Conservation (phyloP, 1,140 invertebrate species). For the Druon quercuslanigerum region DNA sequence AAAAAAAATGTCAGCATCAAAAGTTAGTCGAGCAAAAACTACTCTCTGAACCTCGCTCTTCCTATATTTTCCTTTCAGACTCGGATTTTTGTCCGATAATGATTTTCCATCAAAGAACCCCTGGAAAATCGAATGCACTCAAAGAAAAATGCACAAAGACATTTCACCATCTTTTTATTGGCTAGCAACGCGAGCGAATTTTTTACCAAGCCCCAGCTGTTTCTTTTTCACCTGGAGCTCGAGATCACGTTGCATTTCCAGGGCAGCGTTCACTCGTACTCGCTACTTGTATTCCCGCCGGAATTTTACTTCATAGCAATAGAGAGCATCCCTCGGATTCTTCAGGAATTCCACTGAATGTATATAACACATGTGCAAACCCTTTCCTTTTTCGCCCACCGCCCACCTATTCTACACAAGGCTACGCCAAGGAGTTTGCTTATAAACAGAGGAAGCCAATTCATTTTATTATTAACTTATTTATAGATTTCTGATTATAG, state of each 20-base stretch:
- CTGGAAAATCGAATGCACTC: constrained; percentile 3
- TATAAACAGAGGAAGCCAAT: background rate
- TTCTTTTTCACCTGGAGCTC: constrained; percentile 1
- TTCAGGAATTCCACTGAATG: constrained; percentile 21
- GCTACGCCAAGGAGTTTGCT: background rate
- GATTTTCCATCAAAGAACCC: constrained; percentile 2
- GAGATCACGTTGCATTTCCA: constrained; percentile 3
- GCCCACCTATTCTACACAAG: background rate
- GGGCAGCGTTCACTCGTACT: background rate
- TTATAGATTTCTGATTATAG: too few relatives aligned
- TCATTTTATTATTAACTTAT: too few relatives aligned
- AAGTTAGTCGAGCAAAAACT: too few relatives aligned
- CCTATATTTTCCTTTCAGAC: background rate
- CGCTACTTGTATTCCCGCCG: constrained; percentile 4
- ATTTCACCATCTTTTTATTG: constrained; percentile 22
- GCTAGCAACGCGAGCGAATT: background rate
- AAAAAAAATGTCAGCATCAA: too few relatives aligned
- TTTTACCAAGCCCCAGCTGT: constrained; percentile 10
- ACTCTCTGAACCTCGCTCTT: too few relatives aligned
- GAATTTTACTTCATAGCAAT: constrained; percentile 14
- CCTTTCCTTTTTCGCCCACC: background rate
- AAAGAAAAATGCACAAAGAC: constrained; percentile 21
- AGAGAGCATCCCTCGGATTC: constrained; percentile 5
- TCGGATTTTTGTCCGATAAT: background rate
- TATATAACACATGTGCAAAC: background rate